A percentile compares a stretch with the other conserved stretches of the same genome.
Evolutionary conservation across 2,797 vertebrate genomes (phyloP).

Genomic region (Catharus ustulatus): DNA sequence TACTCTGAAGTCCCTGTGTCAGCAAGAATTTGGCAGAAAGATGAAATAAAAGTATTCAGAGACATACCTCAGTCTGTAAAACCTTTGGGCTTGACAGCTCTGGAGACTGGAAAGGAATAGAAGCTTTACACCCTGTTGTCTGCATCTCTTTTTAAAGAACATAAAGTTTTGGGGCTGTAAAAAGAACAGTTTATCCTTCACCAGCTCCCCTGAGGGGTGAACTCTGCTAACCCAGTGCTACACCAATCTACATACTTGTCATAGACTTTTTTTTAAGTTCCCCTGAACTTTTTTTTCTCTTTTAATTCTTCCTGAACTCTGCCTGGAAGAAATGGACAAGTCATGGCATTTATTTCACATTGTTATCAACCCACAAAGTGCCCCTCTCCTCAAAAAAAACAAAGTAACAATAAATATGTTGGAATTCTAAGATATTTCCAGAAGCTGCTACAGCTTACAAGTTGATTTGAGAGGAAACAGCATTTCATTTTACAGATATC

Average conservation of each 20-base stretch:
- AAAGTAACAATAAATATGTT: neutral
- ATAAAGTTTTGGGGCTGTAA: neutral
- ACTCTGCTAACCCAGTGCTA: neutral
- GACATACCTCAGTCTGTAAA: conserved; percentile 18
- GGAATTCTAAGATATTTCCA: neutral
- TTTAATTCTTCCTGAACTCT: neutral
- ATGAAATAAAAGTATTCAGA: conserved; percentile 21
- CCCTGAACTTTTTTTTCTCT: neutral
- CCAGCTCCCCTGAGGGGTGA: neutral
- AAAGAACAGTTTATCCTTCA: neutral
- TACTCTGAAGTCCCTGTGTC: conserved; percentile 2
- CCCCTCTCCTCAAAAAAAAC: neutral
- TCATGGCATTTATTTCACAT: neutral
- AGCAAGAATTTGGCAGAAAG: conserved; percentile 42
- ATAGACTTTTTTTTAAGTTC: neutral
- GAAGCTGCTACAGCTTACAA: neutral
- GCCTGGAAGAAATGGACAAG: neutral
- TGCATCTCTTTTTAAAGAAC: neutral
- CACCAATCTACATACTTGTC: neutral
- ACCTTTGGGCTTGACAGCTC: neutral
- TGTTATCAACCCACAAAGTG: neutral
- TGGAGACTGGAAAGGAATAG: neutral
- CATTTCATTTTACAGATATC: neutral
- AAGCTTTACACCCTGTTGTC: neutral
- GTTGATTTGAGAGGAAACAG: neutral